Conservation (phyloP, 2,797 vertebrate species). For the Notolabrus celidotus region DNA sequence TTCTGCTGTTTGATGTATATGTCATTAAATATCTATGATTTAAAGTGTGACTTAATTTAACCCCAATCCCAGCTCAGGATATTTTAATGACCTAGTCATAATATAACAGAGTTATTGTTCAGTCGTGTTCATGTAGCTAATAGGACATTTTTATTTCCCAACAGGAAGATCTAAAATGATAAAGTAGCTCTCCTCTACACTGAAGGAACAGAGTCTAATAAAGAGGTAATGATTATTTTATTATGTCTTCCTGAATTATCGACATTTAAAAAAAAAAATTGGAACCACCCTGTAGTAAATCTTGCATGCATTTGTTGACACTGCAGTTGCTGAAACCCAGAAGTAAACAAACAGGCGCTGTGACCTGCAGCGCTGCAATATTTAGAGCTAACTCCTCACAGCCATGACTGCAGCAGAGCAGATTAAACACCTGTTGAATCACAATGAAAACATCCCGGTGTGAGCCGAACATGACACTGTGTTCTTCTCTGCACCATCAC, state of each 20-base stretch:
- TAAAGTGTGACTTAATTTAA: no score
- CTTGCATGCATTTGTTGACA: neutral
- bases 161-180: no score
- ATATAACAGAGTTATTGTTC: no score
- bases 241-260: neutral
- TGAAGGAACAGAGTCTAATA: no score
- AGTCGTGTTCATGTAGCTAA: no score
- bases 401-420: slow-evolving; percentile 6
- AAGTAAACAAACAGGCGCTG: neutral
- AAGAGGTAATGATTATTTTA: no score
- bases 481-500: slow-evolving; percentile 2
- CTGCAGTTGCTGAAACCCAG: neutral
- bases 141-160: no score
- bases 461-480: slow-evolving; percentile 9
- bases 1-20: no score
- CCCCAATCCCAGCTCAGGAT: no score
- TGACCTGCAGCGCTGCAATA: neutral
- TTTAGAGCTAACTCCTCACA: neutral
- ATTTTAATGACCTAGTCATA: no score
- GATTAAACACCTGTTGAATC: slow-evolving; percentile 48
- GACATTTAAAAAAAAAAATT: neutral
- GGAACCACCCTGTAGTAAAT: neutral
- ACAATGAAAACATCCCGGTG: neutral
- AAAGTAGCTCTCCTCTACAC: no score
- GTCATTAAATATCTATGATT: no score